Evolutionary conservation across 2,888 invertebrate genomes (phyloP).

Genomic region (Melipona bicolor): DNA sequence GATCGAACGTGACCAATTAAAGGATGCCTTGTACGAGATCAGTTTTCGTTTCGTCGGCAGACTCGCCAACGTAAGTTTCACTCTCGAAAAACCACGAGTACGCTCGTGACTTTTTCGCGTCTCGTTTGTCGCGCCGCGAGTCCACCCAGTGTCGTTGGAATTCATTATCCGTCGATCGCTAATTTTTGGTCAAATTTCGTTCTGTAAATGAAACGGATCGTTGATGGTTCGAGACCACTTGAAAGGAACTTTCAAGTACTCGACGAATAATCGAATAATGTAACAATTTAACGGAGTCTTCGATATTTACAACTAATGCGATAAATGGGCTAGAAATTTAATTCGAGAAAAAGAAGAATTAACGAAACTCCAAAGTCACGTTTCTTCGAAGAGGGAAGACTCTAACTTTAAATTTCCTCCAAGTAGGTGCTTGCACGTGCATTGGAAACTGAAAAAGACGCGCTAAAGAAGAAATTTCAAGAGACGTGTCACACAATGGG

Average conservation of each 20-base stretch:
- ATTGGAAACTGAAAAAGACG: neutral
- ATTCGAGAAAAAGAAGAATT: too few relatives aligned
- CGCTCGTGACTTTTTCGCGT: constrained; percentile 13
- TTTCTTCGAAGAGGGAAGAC: neutral
- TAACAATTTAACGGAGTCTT: neutral
- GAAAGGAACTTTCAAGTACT: neutral
- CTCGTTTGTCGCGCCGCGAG: constrained; percentile 11
- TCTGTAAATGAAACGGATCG: neutral
- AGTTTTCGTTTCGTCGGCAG: constrained; percentile 35
- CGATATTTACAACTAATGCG: neutral
- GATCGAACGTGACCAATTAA: constrained; percentile 67
- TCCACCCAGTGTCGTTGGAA: neutral
- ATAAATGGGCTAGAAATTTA: neutral
- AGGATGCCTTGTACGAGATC: constrained; percentile 50
- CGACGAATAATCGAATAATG: neutral
- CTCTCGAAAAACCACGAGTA: constrained; percentile 37
- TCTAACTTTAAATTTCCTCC: neutral
- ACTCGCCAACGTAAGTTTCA: constrained; percentile 33
- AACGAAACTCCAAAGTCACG: neutral
- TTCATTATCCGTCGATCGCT: neutral
- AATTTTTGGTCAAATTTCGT: too few relatives aligned
- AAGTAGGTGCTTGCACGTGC: too few relatives aligned
- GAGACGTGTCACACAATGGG: constrained; percentile 67
- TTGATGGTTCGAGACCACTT: too few relatives aligned
- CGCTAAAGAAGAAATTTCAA: constrained; percentile 70